Percentiles rank a stretch among this genome's conserved stretches.
Conservation (phyloP, 2,888 invertebrate genomes). For the Mimumesa dahlbomi region DNA sequence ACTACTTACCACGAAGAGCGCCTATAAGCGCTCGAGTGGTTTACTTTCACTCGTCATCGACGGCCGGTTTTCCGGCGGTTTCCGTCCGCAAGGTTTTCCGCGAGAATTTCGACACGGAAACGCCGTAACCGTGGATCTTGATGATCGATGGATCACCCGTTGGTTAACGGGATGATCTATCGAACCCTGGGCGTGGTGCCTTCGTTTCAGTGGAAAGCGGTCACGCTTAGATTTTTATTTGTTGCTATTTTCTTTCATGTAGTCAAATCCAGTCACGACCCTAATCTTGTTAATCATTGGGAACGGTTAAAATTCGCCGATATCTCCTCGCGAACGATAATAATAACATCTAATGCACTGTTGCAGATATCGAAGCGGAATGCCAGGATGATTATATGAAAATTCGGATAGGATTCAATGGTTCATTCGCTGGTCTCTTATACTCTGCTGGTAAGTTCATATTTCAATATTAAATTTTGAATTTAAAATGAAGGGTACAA, state of each 20-base stretch:
- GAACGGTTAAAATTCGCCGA: too few species aligned
- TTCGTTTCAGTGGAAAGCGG: neutral
- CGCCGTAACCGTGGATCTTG: constrained; percentile 7
- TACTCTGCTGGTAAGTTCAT: constrained; percentile 94
- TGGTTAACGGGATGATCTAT: neutral
- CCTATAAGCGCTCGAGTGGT: constrained; percentile 51
- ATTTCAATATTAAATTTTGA: too few species aligned
- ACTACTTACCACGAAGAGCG: constrained; percentile 71
- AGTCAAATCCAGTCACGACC: too few species aligned
- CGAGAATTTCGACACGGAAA: constrained; percentile 51
- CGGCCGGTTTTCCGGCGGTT: constrained; percentile 70
- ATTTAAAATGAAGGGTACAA: too few species aligned
- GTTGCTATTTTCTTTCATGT: too few species aligned
- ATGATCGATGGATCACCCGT: neutral
- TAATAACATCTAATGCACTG: too few species aligned
- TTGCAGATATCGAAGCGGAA: constrained; percentile 95
- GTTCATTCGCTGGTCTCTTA: constrained; percentile 92
- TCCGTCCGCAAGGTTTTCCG: constrained; percentile 57
- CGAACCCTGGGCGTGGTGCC: neutral
- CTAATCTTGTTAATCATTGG: too few species aligned
- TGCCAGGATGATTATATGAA: constrained; percentile 98
- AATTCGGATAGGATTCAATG: constrained; percentile 95
- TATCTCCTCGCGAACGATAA: too few species aligned
- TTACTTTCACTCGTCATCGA: constrained; percentile 77
- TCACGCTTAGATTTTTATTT: too few species aligned